Base-by-base conservation (phyloP, 1,140 invertebrate species). In the Drosophila truncata region DNA sequence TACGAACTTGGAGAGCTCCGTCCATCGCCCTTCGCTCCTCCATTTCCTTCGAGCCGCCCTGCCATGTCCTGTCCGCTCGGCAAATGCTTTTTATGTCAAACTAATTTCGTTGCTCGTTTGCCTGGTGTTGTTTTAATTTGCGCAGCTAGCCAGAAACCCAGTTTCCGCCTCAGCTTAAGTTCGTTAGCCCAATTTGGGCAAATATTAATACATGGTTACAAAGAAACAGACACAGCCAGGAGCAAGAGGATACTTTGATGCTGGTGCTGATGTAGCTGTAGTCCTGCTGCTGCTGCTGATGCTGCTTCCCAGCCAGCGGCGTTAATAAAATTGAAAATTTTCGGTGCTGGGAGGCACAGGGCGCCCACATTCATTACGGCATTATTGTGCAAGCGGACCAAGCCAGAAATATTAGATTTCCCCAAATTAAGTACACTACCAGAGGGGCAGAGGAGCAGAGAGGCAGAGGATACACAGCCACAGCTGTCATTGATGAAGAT, bases 121-220 rank as follows among this genome's bases (percentile, higher is more conserved):
- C 73, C 73, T 87, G 84, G 84, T 80, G 84, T 80, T 87, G 84
- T 78, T 87, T 88, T 87, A 83, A 88, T 88, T 87, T 84, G 84
- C 63, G 49, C 84, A 83, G 76, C 71, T 76, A 80, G 62, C 33
- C 65, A 44, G 50, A 72, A 69, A 57, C 65, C 39, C 60, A 47
- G 58, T 49, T 67, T 42, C 74, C 59, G 75, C 70, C 79, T 74
- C 41, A 37, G 84, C 84, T 88, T 88, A 87, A 84, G 84, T 88
- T 87, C 80, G 84, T 87, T 87, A 87, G 84, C 80, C 84, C 84
- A 87, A 87, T 87, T 87, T 83, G 80, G 67, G 73, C 77, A 88
- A 84, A 84, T 87, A 87, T 87, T 88, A 87, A 88, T 87, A 84
- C 81, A 84, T 88, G 84, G 84, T 63, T 80, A 71, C 85, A 83